These are phyloP conservation scores for chimpanzee (Pan troglodytes) DNA, from an alignment of 2,113 vertebrate genomes.

Conservation along the genomic window NHGRI_mPanTro3-v2.1_pri NC_072404.2:117824001-117824500, in stretches of 20 bases:
- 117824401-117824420: background rate
- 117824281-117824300: background rate
- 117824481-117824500: background rate
- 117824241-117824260: background rate
- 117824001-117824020: background rate
- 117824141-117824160: background rate
- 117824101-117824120: background rate
- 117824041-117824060: background rate
- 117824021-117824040: background rate
- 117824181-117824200: background rate
- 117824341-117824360: background rate
- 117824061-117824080: background rate
- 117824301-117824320: background rate
- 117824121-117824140: background rate
- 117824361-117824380: background rate
- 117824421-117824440: background rate
- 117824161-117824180: background rate
- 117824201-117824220: accelerated
- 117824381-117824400: background rate
- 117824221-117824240: background rate
- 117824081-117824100: background rate
- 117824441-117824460: accelerated
- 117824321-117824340: background rate
- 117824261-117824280: background rate
- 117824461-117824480: background rate